A percentile compares a stretch with the other conserved stretches of the same genome.
Conservation (phyloP, 2,113 vertebrate genomes). For the Menidia beryllina region DNA sequence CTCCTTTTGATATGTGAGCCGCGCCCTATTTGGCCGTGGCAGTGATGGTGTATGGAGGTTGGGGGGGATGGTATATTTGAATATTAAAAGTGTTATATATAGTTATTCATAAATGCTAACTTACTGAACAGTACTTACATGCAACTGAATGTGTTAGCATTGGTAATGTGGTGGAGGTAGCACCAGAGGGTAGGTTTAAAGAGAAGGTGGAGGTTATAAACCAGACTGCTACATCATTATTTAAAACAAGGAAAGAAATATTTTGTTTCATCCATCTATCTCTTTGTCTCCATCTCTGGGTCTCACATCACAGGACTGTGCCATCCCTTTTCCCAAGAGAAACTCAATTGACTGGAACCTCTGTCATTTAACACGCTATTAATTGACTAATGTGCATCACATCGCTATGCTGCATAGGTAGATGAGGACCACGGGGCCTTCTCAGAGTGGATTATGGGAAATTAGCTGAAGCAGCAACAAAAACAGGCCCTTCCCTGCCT, state of each 20-base stretch:
- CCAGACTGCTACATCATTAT: slow-evolving; percentile 14
- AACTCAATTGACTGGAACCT: slow-evolving; percentile 96
- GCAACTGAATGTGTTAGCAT: slow-evolving; percentile 1
- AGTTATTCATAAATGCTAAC: slow-evolving; percentile 27
- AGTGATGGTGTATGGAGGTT: slow-evolving; percentile 19
- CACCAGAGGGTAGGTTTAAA: slow-evolving; percentile 3
- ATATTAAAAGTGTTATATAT: slow-evolving; percentile 28
- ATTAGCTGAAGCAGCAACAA: slow-evolving; percentile 74
- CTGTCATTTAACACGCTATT: slow-evolving; percentile 98
- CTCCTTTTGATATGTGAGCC: slow-evolving; percentile 74
- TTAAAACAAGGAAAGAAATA: slow-evolving; percentile 19
- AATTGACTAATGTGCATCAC: slow-evolving; percentile 97
- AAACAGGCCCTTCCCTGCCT: slow-evolving; percentile 47
- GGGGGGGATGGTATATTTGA: slow-evolving; percentile 45
- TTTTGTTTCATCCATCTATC: slow-evolving; percentile 35
- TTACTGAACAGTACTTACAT: slow-evolving; percentile 28
- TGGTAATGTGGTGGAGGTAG: slow-evolving; percentile 7
- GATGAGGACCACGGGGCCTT: slow-evolving; percentile 88
- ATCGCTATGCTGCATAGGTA: slow-evolving; percentile 84
- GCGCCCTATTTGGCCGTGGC: slow-evolving; percentile 52
- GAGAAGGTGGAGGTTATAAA: background rate
- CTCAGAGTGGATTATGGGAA: slow-evolving; percentile 83
- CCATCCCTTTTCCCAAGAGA: slow-evolving; percentile 69
- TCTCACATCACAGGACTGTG: slow-evolving; percentile 66
- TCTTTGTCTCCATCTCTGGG: slow-evolving; percentile 36